Percentiles rank a stretch among this genome's conserved stretches.
Evolutionary conservation across 30 jellyfish, hydroid and myxozoan species (phyloP).

Genomic region (Aurelia sp.): DNA sequence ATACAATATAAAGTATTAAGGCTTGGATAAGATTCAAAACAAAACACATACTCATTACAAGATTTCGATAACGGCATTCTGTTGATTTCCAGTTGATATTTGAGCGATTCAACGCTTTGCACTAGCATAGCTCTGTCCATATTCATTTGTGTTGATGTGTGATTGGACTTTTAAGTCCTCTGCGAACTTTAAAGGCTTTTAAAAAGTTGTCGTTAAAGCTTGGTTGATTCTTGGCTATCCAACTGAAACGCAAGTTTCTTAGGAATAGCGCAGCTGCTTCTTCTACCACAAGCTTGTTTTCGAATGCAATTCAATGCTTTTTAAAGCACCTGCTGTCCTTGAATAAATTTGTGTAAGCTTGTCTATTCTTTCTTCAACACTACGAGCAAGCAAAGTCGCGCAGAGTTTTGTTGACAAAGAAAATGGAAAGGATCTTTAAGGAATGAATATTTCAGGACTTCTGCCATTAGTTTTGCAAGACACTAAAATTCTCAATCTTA

Average conservation of each 20-base stretch:
- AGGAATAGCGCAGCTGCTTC: neutral
- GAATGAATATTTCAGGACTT: no score
- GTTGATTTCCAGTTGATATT: conserved; percentile 76
- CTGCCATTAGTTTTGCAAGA: no score
- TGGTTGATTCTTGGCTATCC: conserved; percentile 1
- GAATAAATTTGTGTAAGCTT: neutral
- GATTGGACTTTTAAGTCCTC: conserved; percentile 2
- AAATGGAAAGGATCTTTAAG: no score
- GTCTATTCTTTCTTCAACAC: neutral
- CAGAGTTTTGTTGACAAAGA: no score
- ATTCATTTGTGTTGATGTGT: neutral
- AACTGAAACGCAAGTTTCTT: neutral
- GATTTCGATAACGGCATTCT: conserved; percentile 97
- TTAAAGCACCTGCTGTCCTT: conserved; percentile 3
- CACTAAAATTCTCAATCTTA: no score
- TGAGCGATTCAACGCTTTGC: conserved; percentile 91
- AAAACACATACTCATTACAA: conserved; percentile 91
- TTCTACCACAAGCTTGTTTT: conserved; percentile 4
- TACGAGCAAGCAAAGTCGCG: neutral
- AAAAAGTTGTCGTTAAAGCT: conserved; percentile 20
- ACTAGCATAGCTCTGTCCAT: conserved; percentile 89
- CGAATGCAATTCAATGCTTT: conserved; percentile 19
- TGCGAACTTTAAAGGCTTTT: neutral
- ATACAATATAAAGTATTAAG: neutral
- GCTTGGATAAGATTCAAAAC: neutral